A percentile compares a stretch with the other conserved stretches of the same genome.
Conservation (phyloP, 2,797 vertebrate genomes). For the Pangasius larnaudii region DNA sequence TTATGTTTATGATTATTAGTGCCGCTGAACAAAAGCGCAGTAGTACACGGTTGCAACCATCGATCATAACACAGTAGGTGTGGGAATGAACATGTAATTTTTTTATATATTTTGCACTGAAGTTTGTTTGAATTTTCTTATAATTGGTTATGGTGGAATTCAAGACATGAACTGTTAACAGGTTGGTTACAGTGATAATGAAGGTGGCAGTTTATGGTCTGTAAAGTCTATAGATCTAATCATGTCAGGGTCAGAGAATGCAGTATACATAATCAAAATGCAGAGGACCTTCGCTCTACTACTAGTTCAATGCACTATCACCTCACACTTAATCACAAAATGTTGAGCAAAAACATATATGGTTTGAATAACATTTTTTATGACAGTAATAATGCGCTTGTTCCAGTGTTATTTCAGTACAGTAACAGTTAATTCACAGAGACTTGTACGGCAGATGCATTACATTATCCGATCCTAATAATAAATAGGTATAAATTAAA, state of each 20-base stretch:
- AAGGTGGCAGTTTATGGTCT: no score
- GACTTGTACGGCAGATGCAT: no score
- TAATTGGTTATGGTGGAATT: not conserved
- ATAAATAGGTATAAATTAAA: not conserved
- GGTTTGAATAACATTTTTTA: no score
- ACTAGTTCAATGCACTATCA: not conserved
- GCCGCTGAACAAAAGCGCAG: not conserved
- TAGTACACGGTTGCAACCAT: not conserved
- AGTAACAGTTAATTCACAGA: no score
- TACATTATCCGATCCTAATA: no score
- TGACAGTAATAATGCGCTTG: no score
- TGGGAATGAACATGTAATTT: not conserved
- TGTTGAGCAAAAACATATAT: not conserved
- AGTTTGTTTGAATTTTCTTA: not conserved
- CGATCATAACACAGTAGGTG: not conserved
- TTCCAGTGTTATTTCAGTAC: no score
- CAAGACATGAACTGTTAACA: not conserved
- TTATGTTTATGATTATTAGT: not conserved
- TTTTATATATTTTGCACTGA: not conserved
- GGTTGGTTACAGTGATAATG: no score
- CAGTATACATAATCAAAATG: not conserved
- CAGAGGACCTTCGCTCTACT: not conserved
- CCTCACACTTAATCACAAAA: not conserved
- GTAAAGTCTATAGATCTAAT: no score
- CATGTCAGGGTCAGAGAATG: no score